Evolutionary conservation across 2,113 vertebrate genomes (phyloP).

Genomic region (Lophura nycthemera): DNA sequence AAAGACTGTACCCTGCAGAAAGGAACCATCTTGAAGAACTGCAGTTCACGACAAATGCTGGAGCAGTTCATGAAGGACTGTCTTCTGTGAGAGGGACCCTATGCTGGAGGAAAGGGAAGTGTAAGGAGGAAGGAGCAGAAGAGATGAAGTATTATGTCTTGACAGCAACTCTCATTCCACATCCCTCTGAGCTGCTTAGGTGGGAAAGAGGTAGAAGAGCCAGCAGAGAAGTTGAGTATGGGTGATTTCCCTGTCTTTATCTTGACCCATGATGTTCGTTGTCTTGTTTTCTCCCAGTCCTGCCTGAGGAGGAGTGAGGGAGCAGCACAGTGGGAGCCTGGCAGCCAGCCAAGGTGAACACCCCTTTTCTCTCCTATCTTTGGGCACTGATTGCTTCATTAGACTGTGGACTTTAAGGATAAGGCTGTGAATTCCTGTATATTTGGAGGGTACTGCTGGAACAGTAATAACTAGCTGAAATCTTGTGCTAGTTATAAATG

Average conservation of each 20-base stretch:
- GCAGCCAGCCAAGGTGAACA: not conserved
- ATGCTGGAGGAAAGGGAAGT: not conserved
- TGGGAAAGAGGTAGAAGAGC: not conserved
- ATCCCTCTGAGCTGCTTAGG: rapidly evolving
- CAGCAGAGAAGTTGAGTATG: not conserved
- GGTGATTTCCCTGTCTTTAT: not conserved
- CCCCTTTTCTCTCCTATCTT: not conserved
- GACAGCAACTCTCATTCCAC: not conserved
- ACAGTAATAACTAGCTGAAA: not conserved
- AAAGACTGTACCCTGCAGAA: rapidly evolving
- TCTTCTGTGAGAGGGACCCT: not conserved
- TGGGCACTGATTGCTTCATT: not conserved
- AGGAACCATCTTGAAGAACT: not conserved
- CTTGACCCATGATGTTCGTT: not conserved
- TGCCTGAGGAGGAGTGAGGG: not conserved
- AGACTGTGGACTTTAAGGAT: not conserved
- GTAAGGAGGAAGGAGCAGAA: not conserved
- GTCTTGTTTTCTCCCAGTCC: not conserved
- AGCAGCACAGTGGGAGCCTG: not conserved
- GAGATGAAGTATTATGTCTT: not conserved
- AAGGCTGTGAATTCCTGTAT: not conserved
- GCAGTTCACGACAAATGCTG: not conserved
- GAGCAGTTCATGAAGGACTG: not conserved
- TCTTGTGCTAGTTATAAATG: not conserved
- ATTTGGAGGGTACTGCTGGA: not conserved